These are phyloP conservation scores for Cariama cristata DNA, from an alignment of 2,113 vertebrate species.

Conservation along the genomic window DNA sequence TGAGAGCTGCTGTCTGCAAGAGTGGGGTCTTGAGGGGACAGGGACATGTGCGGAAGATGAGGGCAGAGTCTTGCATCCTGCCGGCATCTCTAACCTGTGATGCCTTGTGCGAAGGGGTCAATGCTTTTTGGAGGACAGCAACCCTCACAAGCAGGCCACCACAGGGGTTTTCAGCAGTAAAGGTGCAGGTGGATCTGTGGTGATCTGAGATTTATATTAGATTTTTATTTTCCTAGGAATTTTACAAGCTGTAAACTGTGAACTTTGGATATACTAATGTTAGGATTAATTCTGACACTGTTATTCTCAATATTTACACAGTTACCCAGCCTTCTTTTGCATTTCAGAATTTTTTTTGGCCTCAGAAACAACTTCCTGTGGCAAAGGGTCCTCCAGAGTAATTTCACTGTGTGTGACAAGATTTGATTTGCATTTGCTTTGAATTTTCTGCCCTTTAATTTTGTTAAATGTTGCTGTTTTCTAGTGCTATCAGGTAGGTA, in stretches of 20 bases:
- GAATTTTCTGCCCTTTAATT: background rate
- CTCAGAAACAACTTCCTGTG: background rate
- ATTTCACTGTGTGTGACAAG: background rate
- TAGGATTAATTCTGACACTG: background rate
- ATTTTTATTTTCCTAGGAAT: background rate
- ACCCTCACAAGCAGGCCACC: background rate
- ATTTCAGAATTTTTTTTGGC: background rate
- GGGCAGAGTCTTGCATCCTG: background rate
- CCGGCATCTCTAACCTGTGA: fast-evolving
- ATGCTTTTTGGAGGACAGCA: background rate
- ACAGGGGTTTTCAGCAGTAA: background rate
- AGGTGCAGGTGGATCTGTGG: background rate
- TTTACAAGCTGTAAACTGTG: background rate
- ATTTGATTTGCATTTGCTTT: background rate
- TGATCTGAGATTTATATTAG: background rate
- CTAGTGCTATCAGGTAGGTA: background rate
- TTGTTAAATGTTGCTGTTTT: background rate
- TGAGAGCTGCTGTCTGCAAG: background rate
- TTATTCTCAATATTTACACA: background rate
- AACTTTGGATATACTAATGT: background rate
- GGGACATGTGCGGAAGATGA: fast-evolving
- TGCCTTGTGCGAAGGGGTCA: too few relatives aligned
- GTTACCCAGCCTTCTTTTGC: background rate
- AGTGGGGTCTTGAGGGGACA: background rate
- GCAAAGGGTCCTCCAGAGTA: background rate